Evolutionary conservation across 2,888 invertebrate species (phyloP), one percentile per base, ranked within the genome.

Genomic region (Caenorhabditis imperialis): DNA sequence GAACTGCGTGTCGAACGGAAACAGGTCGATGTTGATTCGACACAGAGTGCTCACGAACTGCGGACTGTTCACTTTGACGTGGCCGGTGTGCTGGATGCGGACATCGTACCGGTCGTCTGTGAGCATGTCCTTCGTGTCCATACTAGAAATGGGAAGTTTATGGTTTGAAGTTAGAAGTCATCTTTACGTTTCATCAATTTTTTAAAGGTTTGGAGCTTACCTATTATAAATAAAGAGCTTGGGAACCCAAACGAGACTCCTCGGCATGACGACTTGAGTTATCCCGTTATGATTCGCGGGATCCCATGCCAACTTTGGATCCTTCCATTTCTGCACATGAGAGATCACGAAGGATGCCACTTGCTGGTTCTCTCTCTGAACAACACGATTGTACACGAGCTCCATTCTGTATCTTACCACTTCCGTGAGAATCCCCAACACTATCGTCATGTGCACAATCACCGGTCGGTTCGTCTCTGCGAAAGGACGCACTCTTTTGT

Each of bases 51-150:
- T 81, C 30, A 85, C 84, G 45, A 84, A 86, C 55, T 86, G 77
- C 7, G 82, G 80, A 40, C 55, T 77, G 58, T 85, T 87, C 45
- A 87, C 80, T 63, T 86, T 86, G 14, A 86, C 79, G 44, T 80
- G 75, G 7, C 86, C 86, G 18, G 77, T 79, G 60, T 81, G 77
- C 22, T 78, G 78, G 1, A 86, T 57, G 8, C 86, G 77, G 0
- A 84, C 85, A 58, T 86, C 86, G 69, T 81, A 86, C 30, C 79
- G 72, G 20, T 86, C 81, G 18, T 86, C 84, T 7, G 75, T 77
- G 8, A 86, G 74, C 86, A 86, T 87, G 45, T 86, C 84, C 57
- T 85, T 84, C 8, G 86, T 86, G 67, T 84, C 83, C 86, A 86
- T 87, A 40, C 83, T 84, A 57, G n/a, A 80, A 79, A 18, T 47